Percentiles rank a stretch among this genome's conserved stretches.
Conservation (phyloP, 2,888 invertebrate genomes). For the Tillus elongatus region DNA sequence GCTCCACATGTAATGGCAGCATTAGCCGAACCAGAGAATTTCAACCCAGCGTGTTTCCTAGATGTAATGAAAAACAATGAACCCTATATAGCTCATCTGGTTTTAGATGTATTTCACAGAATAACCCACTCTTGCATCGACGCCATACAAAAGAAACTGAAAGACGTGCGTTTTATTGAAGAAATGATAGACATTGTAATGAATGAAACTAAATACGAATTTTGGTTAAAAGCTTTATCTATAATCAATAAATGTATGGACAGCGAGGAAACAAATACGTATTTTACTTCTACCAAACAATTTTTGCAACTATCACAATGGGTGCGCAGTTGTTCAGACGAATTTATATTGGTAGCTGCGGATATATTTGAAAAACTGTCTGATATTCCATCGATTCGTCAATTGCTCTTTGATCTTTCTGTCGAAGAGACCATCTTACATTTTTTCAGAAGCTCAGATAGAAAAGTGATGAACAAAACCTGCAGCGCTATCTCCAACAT, state of each 20-base stretch:
- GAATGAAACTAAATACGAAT: constrained; percentile 17
- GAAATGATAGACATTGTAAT: constrained; percentile 27
- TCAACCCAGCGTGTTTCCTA: constrained; percentile 22
- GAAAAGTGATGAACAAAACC: constrained; percentile 25
- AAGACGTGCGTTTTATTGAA: constrained; percentile 24
- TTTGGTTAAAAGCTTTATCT: constrained; percentile 22
- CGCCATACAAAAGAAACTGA: constrained; percentile 24
- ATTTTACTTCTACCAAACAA: constrained; percentile 29
- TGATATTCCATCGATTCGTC: constrained; percentile 25
- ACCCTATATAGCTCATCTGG: constrained; percentile 18
- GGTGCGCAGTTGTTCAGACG: constrained; percentile 26
- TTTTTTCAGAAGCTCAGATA: constrained; percentile 26
- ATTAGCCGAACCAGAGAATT: constrained; percentile 23
- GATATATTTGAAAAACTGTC: constrained; percentile 26
- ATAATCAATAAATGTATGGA: constrained; percentile 29
- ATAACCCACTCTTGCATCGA: constrained; percentile 25
- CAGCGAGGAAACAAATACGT: constrained; percentile 24
- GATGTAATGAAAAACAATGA: constrained; percentile 18
- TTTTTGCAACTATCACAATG: constrained; percentile 31
- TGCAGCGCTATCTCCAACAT: constrained; percentile 30
- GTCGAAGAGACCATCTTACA: constrained; percentile 30
- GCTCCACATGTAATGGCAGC: constrained; percentile 23
- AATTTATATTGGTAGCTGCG: constrained; percentile 21
- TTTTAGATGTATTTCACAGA: constrained; percentile 24
- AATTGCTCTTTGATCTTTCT: constrained; percentile 30